Conservation (phyloP, 2,888 invertebrate species). For the Heteropelma amictum region DNA sequence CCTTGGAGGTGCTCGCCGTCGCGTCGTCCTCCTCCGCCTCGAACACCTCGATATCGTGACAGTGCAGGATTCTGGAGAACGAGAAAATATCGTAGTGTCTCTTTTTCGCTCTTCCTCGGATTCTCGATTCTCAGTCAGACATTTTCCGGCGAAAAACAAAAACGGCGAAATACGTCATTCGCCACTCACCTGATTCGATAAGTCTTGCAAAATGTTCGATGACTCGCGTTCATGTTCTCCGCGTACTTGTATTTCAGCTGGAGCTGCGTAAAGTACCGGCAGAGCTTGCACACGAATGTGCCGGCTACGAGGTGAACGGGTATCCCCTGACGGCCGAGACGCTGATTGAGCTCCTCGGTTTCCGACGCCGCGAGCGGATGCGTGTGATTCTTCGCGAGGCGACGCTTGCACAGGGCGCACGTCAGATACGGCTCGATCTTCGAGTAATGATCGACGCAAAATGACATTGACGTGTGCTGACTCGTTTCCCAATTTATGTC, state of each 20-base stretch:
- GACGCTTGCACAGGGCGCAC: slow-evolving; percentile 87
- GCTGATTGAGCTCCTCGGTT: slow-evolving; percentile 79
- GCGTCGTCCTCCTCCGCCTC: slow-evolving; percentile 80
- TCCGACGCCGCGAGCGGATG: slow-evolving; percentile 83
- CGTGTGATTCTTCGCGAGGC: slow-evolving; percentile 87
- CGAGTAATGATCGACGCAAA: slow-evolving; percentile 84
- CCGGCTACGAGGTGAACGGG: slow-evolving; percentile 85
- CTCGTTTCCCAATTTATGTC: slow-evolving; percentile 77
- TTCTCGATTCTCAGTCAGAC: neutral
- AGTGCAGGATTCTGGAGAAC: slow-evolving; percentile 84
- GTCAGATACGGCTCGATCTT: slow-evolving; percentile 86
- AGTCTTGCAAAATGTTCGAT: slow-evolving; percentile 80
- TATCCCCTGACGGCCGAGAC: slow-evolving; percentile 82
- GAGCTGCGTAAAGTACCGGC: slow-evolving; percentile 87
- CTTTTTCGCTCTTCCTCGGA: neutral
- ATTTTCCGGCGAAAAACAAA: neutral
- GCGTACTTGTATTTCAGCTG: slow-evolving; percentile 81
- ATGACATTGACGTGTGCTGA: slow-evolving; percentile 74
- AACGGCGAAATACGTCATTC: neutral
- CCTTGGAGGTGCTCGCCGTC: slow-evolving; percentile 65
- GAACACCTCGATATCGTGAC: slow-evolving; percentile 84
- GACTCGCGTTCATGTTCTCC: slow-evolving; percentile 78
- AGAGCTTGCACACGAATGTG: slow-evolving; percentile 89
- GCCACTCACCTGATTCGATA: slow-evolving; percentile 82
- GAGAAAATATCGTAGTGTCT: neutral